Base-by-base conservation (phyloP, 2,113 vertebrate species). In the Caranx melampygus region DNA sequence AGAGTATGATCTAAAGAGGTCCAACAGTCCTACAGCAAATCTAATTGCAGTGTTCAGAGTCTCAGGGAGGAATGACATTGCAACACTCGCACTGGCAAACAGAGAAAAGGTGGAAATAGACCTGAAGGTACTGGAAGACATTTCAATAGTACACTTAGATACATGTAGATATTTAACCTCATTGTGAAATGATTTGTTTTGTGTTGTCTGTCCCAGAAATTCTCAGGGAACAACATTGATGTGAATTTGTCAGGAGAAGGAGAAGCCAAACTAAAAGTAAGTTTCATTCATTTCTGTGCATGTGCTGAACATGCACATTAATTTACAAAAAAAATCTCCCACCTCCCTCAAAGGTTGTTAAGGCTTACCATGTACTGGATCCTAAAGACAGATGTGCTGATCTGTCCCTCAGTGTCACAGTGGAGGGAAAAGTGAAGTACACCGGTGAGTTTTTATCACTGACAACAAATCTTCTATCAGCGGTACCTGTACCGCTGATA, bases 231-330 rank as follows among this genome's bases (percentile, higher is more conserved):
- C 51, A 75, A 81, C 4, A 95, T 96, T 12, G 5, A 0, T 0
- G 90, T 93, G 34, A 42, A 86, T 0, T 45, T 96, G 21, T 89
- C 66, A 76, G 96, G 97, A 65, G 81, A 86, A 55, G 96, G 95
- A 26, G 85, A 92, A 18, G 86, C 91, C 5, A 96, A 94, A 66
- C 0, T 97, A n/a, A 97, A 96, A 82, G 96, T 94, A 75, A 87
- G 87, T 67, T 93, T 82, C 13, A 65, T 47, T 34, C 2, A 44
- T 64, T 0, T 62, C 7, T 58, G 3, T 18, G 14, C 12, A 33
- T 33, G n/a, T 61, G 3, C 52, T 14, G 0, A 70, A 63, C 57
- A 0, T 49, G 3, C 37, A 26, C 3, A 2, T 9, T 13, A 49
- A 20, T 59, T 72, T 13, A 15, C 21, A 34, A 10, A 21, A 18